Percentiles rank a stretch among this genome's conserved stretches.
Conservation (phyloP, 2,888 invertebrate species). For the Cheilosia impressa region DNA sequence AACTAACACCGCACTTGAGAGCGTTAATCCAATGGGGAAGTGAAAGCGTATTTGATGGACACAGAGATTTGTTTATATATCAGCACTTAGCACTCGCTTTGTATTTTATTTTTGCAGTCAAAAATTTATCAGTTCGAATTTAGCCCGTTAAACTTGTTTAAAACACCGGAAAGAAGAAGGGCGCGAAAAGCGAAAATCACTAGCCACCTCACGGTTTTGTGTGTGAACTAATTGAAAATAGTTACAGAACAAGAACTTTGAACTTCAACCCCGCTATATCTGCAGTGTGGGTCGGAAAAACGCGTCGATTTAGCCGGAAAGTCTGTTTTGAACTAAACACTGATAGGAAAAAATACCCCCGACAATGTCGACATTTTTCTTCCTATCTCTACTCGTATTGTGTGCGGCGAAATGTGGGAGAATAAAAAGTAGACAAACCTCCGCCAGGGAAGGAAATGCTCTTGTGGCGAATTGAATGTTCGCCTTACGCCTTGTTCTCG, state of each 20-base stretch:
- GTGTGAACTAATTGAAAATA: conserved; percentile 9
- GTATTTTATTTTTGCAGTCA: background rate
- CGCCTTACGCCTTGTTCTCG: conserved; percentile 4
- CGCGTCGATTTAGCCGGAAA: conserved; percentile 82
- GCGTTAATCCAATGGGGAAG: conserved; percentile 41
- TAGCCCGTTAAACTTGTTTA: background rate
- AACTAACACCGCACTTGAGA: conserved; percentile 15
- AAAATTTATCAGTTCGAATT: background rate
- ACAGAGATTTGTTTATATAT: background rate
- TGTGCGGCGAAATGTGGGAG: conserved; percentile 63
- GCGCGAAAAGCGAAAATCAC: conserved; percentile 13
- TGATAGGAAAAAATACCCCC: conserved; percentile 78
- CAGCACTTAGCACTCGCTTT: background rate
- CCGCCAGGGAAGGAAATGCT: conserved; percentile 27
- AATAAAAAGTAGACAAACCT: conserved; percentile 34
- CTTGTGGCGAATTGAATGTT: conserved; percentile 12
- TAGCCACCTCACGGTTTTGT: background rate
- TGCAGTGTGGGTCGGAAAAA: conserved; percentile 75
- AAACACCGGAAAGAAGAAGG: background rate
- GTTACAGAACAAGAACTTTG: conserved; percentile 36
- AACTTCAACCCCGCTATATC: conserved; percentile 65
- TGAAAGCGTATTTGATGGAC: conserved; percentile 13
- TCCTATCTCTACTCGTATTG: conserved; percentile 60
- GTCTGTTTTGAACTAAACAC: conserved; percentile 83
- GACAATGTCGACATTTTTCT: conserved; percentile 75